Conservation (phyloP, 1,140 invertebrate genomes). For the Heterodera carotae region DNA sequence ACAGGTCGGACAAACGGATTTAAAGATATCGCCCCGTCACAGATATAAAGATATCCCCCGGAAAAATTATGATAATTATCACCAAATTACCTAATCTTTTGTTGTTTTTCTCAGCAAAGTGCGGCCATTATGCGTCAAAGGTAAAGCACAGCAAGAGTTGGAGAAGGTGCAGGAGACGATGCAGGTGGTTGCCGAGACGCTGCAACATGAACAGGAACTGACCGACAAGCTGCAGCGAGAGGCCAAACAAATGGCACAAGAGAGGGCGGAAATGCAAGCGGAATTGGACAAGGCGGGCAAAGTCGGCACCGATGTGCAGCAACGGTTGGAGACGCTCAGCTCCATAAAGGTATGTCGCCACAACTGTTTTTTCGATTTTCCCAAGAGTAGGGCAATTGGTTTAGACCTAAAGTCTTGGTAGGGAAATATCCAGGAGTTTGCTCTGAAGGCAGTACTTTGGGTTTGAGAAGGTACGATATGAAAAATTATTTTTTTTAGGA, state of each 20-base stretch:
- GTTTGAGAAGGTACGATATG: too few species aligned
- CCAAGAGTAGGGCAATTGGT: too few species aligned
- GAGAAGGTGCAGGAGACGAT: slow-evolving; percentile 78
- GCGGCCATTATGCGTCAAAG: slow-evolving; percentile 47
- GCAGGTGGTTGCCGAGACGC: slow-evolving; percentile 79
- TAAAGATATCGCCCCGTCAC: too few species aligned
- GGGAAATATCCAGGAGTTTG: too few species aligned
- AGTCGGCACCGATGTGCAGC: slow-evolving; percentile 40
- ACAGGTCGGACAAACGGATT: slow-evolving; percentile 11
- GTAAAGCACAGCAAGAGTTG: slow-evolving; percentile 74
- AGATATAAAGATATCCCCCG: too few species aligned
- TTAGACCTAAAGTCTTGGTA: too few species aligned
- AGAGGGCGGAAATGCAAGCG: slow-evolving; percentile 69
- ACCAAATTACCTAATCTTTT: not conserved
- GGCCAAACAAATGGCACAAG: slow-evolving; percentile 86
- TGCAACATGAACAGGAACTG: slow-evolving; percentile 86
- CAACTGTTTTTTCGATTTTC: too few species aligned
- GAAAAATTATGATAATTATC: too few species aligned
- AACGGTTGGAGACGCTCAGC: slow-evolving; percentile 38
- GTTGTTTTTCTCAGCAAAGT: slow-evolving; percentile 7
- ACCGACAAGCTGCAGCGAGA: slow-evolving; percentile 98
- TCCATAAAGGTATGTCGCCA: slow-evolving; percentile 39
- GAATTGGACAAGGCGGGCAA: slow-evolving; percentile 39
- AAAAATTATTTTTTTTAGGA: too few species aligned
- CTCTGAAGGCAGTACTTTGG: too few species aligned